phyloP scores from a whole-genome alignment of 2,797 vertebrate genomes.

The Parotocinclus haroldoi region DNA sequence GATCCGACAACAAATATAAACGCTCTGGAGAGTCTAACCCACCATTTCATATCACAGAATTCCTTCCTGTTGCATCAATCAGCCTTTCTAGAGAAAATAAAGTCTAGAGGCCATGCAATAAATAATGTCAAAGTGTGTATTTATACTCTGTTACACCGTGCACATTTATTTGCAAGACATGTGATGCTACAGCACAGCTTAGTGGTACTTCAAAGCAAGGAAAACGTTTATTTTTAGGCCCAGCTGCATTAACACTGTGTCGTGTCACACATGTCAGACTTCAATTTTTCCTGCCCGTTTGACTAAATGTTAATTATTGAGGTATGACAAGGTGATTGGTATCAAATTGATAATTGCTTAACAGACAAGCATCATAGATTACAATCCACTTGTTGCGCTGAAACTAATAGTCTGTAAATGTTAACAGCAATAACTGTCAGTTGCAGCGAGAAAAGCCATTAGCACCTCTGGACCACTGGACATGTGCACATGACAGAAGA shows the following conservation, averaged over 20 bases:
- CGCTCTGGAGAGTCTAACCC: constrained; percentile 67
- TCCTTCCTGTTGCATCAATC: constrained; percentile 74
- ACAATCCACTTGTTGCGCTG: too few relatives aligned
- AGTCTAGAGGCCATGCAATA: constrained; percentile 54
- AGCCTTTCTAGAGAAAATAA: constrained; percentile 68
- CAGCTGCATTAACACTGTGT: constrained; percentile 50
- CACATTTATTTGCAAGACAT: constrained; percentile 63
- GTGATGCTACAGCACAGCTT: constrained; percentile 58
- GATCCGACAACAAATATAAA: constrained; percentile 72
- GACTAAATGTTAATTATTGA: constrained; percentile 25
- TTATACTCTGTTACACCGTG: constrained; percentile 59
- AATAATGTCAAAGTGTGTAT: constrained; percentile 68
- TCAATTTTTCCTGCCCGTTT: constrained; percentile 46
- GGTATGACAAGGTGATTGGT: too few relatives aligned
- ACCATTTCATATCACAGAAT: constrained; percentile 69
- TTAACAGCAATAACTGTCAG: too few relatives aligned
- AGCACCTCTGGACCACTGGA: too few relatives aligned
- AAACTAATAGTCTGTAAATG: too few relatives aligned
- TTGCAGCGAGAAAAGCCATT: too few relatives aligned
- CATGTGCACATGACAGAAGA: too few relatives aligned
- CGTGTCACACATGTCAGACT: constrained; percentile 46
- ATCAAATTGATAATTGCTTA: too few relatives aligned
- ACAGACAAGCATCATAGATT: too few relatives aligned
- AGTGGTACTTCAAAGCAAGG: constrained; percentile 54
- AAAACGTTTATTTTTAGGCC: constrained; percentile 54